Conservation (phyloP, 2,888 invertebrate genomes). For the Macaria notata region DNA sequence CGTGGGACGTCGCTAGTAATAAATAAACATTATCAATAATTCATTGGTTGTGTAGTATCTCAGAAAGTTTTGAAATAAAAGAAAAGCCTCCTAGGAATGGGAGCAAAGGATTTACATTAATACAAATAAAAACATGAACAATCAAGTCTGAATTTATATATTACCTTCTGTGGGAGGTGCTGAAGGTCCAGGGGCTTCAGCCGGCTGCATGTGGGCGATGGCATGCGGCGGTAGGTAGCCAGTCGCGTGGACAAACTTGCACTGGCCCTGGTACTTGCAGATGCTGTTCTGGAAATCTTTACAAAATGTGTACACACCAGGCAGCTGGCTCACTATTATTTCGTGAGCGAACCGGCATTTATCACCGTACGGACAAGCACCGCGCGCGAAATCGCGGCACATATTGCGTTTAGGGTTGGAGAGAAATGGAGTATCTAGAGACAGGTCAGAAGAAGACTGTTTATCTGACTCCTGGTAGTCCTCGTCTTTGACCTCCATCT, state of each 20-base stretch:
- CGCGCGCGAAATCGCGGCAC: conserved; percentile 61
- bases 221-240: conserved; percentile 55
- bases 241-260: conserved; percentile 64
- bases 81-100: too few relatives aligned
- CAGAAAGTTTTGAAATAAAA: too few relatives aligned
- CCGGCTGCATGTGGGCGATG: conserved; percentile 37
- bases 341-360: conserved; percentile 56
- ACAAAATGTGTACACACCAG: conserved; percentile 61
- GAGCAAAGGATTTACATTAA: too few relatives aligned
- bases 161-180: too few relatives aligned
- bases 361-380: conserved; percentile 52
- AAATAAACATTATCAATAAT: too few relatives aligned
- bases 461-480: conserved; percentile 22
- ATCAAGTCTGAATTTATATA: too few relatives aligned
- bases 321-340: conserved; percentile 51
- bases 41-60: too few relatives aligned
- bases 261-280: conserved; percentile 48
- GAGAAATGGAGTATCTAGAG: not conserved
- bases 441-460: too few relatives aligned
- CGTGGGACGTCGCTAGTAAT: too few relatives aligned
- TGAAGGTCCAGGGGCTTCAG: too few relatives aligned
- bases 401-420: conserved; percentile 30
- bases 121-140: too few relatives aligned
- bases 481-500: conserved; percentile 48
- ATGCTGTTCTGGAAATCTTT: conserved; percentile 57